These are phyloP conservation scores for Pandemis cinnamomeana DNA, from an alignment of 2,888 invertebrate species.

Conservation along the genomic window DNA sequence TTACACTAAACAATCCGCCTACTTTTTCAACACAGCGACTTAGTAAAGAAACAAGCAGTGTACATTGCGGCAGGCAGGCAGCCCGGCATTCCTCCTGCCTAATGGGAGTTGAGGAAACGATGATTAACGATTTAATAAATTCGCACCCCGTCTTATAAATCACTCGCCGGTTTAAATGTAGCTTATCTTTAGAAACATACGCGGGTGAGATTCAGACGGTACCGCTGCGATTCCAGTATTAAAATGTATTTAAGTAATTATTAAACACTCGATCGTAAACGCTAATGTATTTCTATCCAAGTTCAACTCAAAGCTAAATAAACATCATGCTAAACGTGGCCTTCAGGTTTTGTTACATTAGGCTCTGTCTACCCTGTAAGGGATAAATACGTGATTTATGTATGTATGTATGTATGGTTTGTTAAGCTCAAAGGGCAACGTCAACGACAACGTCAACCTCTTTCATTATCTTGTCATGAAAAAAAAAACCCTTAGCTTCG, in stretches of 20 bases:
- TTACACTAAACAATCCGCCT: not conserved
- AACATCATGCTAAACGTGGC: no score
- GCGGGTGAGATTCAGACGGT: not conserved
- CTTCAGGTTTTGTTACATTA: no score
- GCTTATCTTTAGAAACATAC: conserved; percentile 46
- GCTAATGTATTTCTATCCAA: no score
- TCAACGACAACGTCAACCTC: no score
- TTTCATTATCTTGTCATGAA: no score
- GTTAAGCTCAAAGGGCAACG: no score
- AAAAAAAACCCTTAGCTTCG: no score
- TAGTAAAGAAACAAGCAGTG: not conserved
- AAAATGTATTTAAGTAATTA: not conserved
- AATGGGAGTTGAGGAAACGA: conserved; percentile 50
- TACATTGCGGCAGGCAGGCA: not conserved
- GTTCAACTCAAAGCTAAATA: no score
- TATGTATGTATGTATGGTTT: no score
- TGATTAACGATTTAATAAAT: conserved; percentile 66
- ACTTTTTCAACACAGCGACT: not conserved
- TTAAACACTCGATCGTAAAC: no score
- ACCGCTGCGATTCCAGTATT: not conserved
- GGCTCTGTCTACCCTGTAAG: no score
- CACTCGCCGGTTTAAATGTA: conserved; percentile 52
- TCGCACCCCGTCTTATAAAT: conserved; percentile 56
- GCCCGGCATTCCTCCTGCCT: conserved; percentile 27
- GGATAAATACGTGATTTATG: no score